Evolutionary conservation across 2,113 vertebrate genomes (phyloP), one percentile per base, ranked within the genome.

Genomic region (Aegypius monachus): DNA sequence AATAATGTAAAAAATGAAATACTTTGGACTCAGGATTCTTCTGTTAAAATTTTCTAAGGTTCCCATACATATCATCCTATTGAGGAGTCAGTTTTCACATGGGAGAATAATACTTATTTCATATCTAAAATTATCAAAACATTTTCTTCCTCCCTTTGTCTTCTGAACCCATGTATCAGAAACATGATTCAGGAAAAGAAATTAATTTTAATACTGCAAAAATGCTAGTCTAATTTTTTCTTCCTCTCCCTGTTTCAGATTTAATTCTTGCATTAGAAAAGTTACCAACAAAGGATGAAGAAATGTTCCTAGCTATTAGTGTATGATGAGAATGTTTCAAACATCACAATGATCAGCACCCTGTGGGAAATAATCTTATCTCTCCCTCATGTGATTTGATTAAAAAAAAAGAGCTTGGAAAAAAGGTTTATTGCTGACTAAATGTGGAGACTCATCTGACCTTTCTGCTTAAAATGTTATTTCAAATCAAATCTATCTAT

Each of bases 391-490:
- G 26, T 61, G 73, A 85, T 81, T 75, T 52, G 68, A 58, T 80
- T 21, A 32, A 81, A 53, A 88, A 88, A 36, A 80, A 66, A 53
- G 26, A 72, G 26, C 63, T 56, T 85, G 29, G 58, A 61, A 47
- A 91, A 90, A 86, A 71, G 52, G 40, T 91, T 91, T 93, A 87
- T 84, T 87, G 61, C 58, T 84, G 68, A 38, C 65, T 96, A 68
- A 78, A 94, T 31, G 42, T 66, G 42, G n/a, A 82, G 47, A 82
- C 11, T 90, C 3, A 0, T 50, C 43, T 87, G 95, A 96, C 89
- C 86, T 95, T 96, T 96, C 53, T 59, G 55, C 58, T 95, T 75
- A 66, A 95, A 95, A 81, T 89, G 65, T 75, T 95, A 89, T 62
- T 95, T 93, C 62, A 82, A 75, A 78, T 88, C 13, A 72, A 65